Conservation (phyloP, 1,140 invertebrate species). For the Drosophila erecta region DNA sequence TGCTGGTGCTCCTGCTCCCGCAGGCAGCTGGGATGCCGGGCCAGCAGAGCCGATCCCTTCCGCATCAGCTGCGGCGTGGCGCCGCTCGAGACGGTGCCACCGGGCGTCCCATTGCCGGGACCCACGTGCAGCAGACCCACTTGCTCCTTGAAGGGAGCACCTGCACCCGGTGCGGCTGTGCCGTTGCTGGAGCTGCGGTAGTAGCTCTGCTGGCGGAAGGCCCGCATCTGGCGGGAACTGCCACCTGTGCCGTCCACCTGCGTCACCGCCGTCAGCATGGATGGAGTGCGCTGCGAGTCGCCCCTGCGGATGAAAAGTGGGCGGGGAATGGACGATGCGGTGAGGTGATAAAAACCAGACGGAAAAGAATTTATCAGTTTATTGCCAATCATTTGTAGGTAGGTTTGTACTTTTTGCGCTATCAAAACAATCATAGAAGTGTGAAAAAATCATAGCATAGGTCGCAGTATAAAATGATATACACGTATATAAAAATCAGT, state of each 20-base stretch:
- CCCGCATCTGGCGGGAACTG: conserved; percentile 65
- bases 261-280: conserved; percentile 80
- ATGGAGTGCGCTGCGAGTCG: conserved; percentile 80
- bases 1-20: conserved; percentile 59
- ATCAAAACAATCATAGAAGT: conserved; percentile 11
- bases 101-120: conserved; percentile 11
- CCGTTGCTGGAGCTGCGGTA: conserved; percentile 72
- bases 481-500: neutral
- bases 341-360: conserved; percentile 15
- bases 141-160: conserved; percentile 63
- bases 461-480: too few relatives aligned
- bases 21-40: conserved; percentile 52
- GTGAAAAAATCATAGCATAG: conserved; percentile 8
- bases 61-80: conserved; percentile 64
- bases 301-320: conserved; percentile 52
- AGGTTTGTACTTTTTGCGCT: neutral
- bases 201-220: conserved; percentile 78
- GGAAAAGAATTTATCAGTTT: conserved; percentile 30
- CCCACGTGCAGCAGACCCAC: conserved; percentile 67
- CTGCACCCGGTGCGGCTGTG: neutral
- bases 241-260: conserved; percentile 73
- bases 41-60: conserved; percentile 60
- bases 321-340: conserved; percentile 8
- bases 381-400: conserved; percentile 20
- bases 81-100: conserved; percentile 10